A percentile compares a stretch with the other conserved stretches of the same genome.
These are phyloP conservation scores for Falco cherrug DNA, from an alignment of 2,797 vertebrate species.

Conservation along the genomic window DNA sequence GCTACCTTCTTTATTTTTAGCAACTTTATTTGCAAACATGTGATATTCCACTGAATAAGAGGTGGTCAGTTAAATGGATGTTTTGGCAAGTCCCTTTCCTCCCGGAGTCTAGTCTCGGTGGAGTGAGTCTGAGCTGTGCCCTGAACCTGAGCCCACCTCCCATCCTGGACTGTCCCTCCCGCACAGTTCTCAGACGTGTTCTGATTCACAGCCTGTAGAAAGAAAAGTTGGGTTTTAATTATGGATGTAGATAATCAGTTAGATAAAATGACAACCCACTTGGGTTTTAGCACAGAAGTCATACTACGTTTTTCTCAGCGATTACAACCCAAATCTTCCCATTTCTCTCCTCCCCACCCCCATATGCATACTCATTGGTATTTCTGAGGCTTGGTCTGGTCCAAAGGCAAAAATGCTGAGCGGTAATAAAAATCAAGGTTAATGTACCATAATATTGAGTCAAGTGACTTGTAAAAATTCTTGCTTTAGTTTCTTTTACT, in stretches of 20 bases:
- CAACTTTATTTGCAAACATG: constrained; percentile 24
- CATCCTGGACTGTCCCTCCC: not conserved
- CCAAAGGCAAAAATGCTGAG: constrained; percentile 25
- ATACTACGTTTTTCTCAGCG: not conserved
- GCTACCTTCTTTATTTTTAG: constrained; percentile 34
- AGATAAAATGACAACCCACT: not conserved
- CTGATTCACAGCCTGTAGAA: not conserved
- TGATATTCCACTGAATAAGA: not conserved
- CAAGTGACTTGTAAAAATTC: constrained; percentile 60
- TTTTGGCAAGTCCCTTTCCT: constrained; percentile 17
- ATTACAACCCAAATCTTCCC: not conserved
- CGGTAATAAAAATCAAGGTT: constrained; percentile 42
- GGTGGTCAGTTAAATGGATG: constrained; percentile 19
- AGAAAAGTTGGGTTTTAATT: not conserved
- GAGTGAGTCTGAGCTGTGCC: not conserved
- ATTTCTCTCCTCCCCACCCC: not conserved
- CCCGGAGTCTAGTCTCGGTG: not conserved
- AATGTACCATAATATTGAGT: constrained; percentile 49
- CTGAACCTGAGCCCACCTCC: not conserved
- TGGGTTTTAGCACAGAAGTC: not conserved
- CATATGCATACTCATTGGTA: not conserved
- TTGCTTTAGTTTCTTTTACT: constrained; percentile 31
- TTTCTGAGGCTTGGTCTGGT: constrained; percentile 12
- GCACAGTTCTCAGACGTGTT: accelerated
- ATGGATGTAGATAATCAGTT: not conserved